Percentiles rank a stretch among this genome's conserved stretches.
Evolutionary conservation across 2,888 invertebrate genomes (phyloP).

Genomic region (Seira musarum): DNA sequence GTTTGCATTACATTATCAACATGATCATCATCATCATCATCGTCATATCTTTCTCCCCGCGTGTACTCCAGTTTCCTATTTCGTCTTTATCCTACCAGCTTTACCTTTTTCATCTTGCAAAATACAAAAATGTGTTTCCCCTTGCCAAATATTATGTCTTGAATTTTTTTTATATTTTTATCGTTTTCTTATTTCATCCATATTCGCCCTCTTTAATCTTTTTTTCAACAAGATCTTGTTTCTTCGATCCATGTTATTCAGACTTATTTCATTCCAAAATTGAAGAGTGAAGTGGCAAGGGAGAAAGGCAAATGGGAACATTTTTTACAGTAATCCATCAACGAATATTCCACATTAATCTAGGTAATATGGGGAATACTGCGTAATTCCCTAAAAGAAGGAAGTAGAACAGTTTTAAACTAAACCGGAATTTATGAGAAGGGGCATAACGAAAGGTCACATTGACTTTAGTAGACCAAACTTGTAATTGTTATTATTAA

Average conservation of each 20-base stretch:
- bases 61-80: constrained; percentile 43
- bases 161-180: constrained; percentile 20
- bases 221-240: constrained; percentile 49
- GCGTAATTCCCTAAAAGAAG: no score
- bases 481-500: no score
- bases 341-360: no score
- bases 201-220: constrained; percentile 65
- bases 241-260: constrained; percentile 52
- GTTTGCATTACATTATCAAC: constrained; percentile 9
- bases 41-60: constrained; percentile 44
- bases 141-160: not conserved
- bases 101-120: constrained; percentile 33
- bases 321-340: not conserved
- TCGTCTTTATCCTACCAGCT: constrained; percentile 38
- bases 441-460: no score
- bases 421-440: no score
- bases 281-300: not conserved
- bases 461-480: no score
- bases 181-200: constrained; percentile 48
- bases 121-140: constrained; percentile 6
- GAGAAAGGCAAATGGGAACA: constrained; percentile 27
- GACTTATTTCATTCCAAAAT: constrained; percentile 28
- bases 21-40: constrained; percentile 8
- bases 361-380: no score
- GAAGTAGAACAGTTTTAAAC: no score